Base-by-base conservation (phyloP, 1,140 invertebrate genomes). In the Physella acuta region DNA sequence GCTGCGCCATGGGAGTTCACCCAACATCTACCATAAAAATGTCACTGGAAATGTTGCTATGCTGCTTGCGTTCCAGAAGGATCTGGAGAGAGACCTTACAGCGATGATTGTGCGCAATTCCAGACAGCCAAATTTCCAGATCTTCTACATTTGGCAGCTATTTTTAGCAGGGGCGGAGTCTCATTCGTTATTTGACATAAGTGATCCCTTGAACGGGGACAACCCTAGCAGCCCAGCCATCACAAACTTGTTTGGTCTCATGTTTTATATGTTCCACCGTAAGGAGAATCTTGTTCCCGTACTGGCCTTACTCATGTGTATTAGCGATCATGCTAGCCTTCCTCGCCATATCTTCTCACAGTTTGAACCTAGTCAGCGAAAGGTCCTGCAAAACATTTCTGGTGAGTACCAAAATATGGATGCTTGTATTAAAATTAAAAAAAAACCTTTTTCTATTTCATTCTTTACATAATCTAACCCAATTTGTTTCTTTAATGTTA, bases 21-120 rank as follows among this genome's bases (percentile, higher is more conserved):
- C 76, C 0, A 79, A 80, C 66, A 73, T 81, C 14, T 80, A 79
- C 53, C 73, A 76, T 70, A 68, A 74, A 28, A 68, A 70, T 49
- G 61, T 75, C 51, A 53, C 56, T 1, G 77, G 76, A 0, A 81
- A 82, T 67, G 36, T 80, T 2, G 61, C 76, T 11, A 72, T 79
- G 55, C 56, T 78, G 24, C 59, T 76, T 26, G 78, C 78, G 11
- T 62, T 77, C 20, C 52, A 68, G 39, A 75, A 73, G 36, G 78
- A 79, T 55, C 51, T 78, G 16, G 52, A 55, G 11, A 55, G 66
- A n/a, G 33, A 61, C 8, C 49, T 70, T 17, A 66, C 61, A 20
- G 58, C 69, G 11, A 63, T 52, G 33, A 31, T 55, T 56, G 44
- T 64, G 16, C 37, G 61, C 11, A 53, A 71, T 44, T 62, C 64